Conservation (phyloP, 2,797 vertebrate species). For the Micropoecilia bifurca region DNA sequence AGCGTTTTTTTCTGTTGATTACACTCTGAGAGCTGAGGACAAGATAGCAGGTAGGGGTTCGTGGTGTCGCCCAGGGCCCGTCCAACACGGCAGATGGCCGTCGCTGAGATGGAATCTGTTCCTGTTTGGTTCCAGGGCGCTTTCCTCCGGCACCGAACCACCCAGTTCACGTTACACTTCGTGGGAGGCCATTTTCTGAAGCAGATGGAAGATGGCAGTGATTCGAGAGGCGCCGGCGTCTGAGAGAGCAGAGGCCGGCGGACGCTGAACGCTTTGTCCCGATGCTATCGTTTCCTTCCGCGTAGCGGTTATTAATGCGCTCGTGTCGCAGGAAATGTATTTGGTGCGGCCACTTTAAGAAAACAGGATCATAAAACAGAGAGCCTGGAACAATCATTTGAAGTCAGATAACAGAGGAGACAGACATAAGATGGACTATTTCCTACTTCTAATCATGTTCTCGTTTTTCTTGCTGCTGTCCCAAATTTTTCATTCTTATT, state of each 20-base stretch:
- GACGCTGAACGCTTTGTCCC: constrained; percentile 52
- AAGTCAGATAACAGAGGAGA: constrained; percentile 28
- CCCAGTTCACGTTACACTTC: constrained; percentile 61
- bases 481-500: constrained; percentile 4
- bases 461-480: background rate
- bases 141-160: constrained; percentile 68
- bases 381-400: constrained; percentile 36
- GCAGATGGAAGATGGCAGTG: constrained; percentile 69
- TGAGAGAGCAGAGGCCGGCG: constrained; percentile 32
- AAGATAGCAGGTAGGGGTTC: constrained; percentile 59
- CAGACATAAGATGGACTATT: constrained; percentile 24
- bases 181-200: constrained; percentile 70
- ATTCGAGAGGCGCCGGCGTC: constrained; percentile 43
- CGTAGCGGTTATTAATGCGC: constrained; percentile 31
- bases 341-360: constrained; percentile 14
- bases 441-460: constrained; percentile 32
- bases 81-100: constrained; percentile 73
- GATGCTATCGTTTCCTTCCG: constrained; percentile 44
- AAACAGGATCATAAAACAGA: constrained; percentile 33
- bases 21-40: constrained; percentile 35
- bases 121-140: constrained; percentile 73
- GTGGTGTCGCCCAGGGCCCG: constrained; percentile 55
- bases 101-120: constrained; percentile 74
- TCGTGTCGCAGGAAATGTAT: constrained; percentile 32
- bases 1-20: background rate